Base-by-base conservation (phyloP, 2,113 vertebrate species). In the Garra rufa region DNA sequence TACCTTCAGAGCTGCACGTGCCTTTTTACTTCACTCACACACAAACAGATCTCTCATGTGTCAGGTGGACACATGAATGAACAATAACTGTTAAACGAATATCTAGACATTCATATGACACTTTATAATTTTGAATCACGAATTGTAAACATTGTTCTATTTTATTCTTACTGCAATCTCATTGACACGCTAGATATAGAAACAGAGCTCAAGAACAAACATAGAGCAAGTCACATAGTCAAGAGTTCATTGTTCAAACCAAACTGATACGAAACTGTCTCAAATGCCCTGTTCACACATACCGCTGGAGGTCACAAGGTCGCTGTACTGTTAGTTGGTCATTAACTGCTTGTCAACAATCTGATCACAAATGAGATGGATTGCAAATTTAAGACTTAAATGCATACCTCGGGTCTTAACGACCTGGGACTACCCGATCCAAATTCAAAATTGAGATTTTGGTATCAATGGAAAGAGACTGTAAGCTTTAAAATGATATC, bases 1-100 rank as follows among this genome's bases (percentile, higher is more conserved):
- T 34, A 76, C 71, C n/a, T 76, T 34, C 44, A 77, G 28, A 15
- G 9, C 43, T 67, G 24, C 71, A 86, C 28, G 6, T 70, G 46
- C 59, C 76, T 9, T 34, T 13, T 43, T 59, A 69, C 52, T 30
- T n/a, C 48, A n/a, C 13, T 50, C 57, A 52, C 76, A 79, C 50
- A 38, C 21, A 34, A 52, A 74, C 41, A 73, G 13, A 74, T n/a
- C 50, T 17, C 11, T 24, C 17, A 48, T 10, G 9, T 26, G 34
- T 17, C 41, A 48, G 24, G 43, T 13, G 14, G 24, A 41, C 26
- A 7, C 13, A 6, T 38, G 21, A 55, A 19, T 50, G 28, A 61
- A 65, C 17, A 50, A 38, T 50, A 65, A 61, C 55, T 14, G 14
- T 28, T 1, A 26, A 11, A 44, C 8, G 0, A 19, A 79, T 46